Conservation (phyloP, 2,888 invertebrate genomes). For the Diarsia mendica region DNA sequence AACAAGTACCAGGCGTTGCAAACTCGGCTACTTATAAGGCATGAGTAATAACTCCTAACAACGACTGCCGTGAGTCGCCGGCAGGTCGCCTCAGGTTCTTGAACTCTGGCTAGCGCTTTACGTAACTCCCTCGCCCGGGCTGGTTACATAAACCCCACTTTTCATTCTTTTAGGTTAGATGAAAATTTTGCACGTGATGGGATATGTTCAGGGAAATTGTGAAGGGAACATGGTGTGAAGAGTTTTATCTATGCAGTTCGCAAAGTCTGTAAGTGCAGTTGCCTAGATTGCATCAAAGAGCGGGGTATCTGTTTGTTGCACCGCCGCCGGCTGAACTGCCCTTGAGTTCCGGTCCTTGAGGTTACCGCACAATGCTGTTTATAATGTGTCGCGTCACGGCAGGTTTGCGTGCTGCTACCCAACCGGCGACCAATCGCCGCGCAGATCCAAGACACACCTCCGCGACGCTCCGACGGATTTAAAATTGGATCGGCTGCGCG, state of each 20-base stretch:
- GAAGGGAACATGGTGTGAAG: neutral
- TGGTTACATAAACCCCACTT: conserved; percentile 61
- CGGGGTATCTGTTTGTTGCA: conserved; percentile 22
- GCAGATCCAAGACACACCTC: conserved; percentile 85
- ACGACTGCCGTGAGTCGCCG: conserved; percentile 43
- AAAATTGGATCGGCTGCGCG: conserved; percentile 87
- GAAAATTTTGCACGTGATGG: conserved; percentile 36
- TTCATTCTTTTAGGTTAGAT: conserved; percentile 41
- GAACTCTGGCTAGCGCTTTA: conserved; percentile 67
- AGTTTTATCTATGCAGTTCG: conserved; percentile 1
- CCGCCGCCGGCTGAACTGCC: conserved; percentile 45
- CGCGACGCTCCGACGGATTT: conserved; percentile 77
- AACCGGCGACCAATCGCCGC: conserved; percentile 79
- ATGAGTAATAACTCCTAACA: conserved; percentile 52
- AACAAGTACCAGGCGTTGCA: conserved; percentile 22
- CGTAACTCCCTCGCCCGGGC: conserved; percentile 59
- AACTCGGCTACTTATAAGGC: conserved; percentile 15
- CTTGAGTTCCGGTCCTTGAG: conserved; percentile 61
- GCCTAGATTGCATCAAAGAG: conserved; percentile 22
- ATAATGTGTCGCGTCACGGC: conserved; percentile 57
- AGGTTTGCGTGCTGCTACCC: conserved; percentile 68
- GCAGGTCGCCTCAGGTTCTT: conserved; percentile 69
- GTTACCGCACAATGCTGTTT: conserved; percentile 62
- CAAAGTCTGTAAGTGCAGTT: conserved; percentile 6
- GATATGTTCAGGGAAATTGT: conserved; percentile 6